Evolutionary conservation across 2,797 vertebrate species (phyloP).

Genomic region (Sparus aurata): DNA sequence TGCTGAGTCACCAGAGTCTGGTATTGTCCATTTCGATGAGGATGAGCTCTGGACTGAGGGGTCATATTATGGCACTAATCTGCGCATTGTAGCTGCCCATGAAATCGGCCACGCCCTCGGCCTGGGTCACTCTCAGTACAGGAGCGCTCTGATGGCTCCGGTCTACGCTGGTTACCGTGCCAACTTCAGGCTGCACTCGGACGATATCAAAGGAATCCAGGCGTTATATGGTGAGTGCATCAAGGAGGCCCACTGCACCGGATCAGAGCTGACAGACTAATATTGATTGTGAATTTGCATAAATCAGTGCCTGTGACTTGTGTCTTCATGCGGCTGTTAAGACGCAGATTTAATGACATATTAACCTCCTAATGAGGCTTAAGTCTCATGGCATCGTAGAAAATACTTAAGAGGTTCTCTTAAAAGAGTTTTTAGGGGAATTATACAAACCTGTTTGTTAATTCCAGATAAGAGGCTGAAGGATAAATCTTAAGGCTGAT

Average conservation of each 20-base stretch:
- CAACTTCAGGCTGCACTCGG: constrained; percentile 88
- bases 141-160: constrained; percentile 89
- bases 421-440: neutral
- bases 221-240: constrained; percentile 88
- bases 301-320: neutral
- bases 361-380: neutral
- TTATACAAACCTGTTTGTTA: neutral
- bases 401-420: neutral
- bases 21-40: constrained; percentile 92
- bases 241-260: neutral
- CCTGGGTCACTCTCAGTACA: constrained; percentile 90
- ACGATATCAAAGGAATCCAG: constrained; percentile 91
- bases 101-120: constrained; percentile 94
- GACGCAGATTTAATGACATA: neutral
- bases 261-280: neutral
- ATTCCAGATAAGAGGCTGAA: too few species aligned
- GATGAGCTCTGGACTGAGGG: constrained; percentile 93
- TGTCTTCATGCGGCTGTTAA: neutral
- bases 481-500: neutral
- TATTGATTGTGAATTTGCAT: neutral
- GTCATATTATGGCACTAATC: constrained; percentile 86
- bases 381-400: neutral
- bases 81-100: constrained; percentile 93
- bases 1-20: constrained; percentile 89
- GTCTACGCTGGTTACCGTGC: constrained; percentile 87